phyloP scores from a whole-genome alignment of 2,113 vertebrate genomes.

The Coryphaenoides rupestris region DNA sequence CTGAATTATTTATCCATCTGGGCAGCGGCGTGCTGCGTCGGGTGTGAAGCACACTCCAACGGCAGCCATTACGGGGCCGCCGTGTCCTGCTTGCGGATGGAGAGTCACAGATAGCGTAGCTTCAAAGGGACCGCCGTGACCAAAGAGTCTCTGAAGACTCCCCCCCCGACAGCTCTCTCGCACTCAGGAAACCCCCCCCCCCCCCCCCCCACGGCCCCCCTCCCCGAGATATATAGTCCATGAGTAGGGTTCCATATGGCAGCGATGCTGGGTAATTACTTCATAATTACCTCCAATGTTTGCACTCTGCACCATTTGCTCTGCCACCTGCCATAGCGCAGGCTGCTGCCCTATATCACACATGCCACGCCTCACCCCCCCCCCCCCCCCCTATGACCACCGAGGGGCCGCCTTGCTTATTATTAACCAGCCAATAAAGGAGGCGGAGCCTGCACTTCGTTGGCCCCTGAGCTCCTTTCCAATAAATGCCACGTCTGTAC shows the following conservation, averaged over 20 bases:
- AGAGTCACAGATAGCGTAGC: too few species aligned
- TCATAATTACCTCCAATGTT: conserved; percentile 67
- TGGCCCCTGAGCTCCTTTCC: conserved; percentile 1
- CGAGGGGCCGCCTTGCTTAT: conserved; percentile 35
- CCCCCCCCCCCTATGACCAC: conserved; percentile 37
- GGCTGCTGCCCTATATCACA: conserved; percentile 42
- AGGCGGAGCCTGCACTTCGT: conserved; percentile 9
- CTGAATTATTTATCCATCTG: too few species aligned
- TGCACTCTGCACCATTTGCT: conserved; percentile 67
- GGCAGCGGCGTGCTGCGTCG: too few species aligned
- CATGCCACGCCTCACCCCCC: neutral
- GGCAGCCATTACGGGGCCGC: too few species aligned
- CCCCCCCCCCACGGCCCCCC: too few species aligned
- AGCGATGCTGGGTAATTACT: conserved; percentile 59
- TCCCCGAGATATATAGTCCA: conserved; percentile 29
- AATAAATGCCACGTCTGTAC: conserved; percentile 40
- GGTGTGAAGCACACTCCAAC: too few species aligned
- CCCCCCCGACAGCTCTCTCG: too few species aligned
- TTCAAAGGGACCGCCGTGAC: too few species aligned
- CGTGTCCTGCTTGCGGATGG: too few species aligned
- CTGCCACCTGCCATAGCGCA: conserved; percentile 59
- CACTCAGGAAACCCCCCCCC: too few species aligned
- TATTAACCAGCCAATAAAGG: conserved; percentile 51
- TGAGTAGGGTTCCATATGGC: conserved; percentile 65
- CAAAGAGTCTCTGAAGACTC: too few species aligned